A percentile compares a stretch with the other conserved stretches of the same genome.
phyloP scores from a whole-genome alignment of 2,113 vertebrate genomes.

The Strix uralensis region DNA sequence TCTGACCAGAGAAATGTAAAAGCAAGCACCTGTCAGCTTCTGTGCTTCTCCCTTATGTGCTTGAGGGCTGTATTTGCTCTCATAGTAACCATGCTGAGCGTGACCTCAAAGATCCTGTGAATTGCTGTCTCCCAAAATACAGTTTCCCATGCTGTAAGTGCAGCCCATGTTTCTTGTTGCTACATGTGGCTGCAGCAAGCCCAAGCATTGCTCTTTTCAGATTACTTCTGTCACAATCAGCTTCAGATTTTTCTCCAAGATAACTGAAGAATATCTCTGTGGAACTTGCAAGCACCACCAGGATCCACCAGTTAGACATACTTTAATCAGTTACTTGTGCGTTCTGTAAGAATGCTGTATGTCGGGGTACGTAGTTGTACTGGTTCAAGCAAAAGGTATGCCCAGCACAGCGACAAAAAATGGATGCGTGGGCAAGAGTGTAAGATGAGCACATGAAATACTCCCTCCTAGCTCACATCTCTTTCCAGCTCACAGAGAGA shows the following conservation, averaged over 20 bases:
- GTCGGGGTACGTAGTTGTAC: not conserved
- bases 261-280: not conserved
- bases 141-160: not conserved
- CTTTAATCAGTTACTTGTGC: not conserved
- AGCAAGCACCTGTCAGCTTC: not conserved
- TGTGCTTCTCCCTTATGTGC: not conserved
- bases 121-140: not conserved
- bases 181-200: not conserved
- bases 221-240: not conserved
- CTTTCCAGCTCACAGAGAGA: not conserved
- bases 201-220: not conserved
- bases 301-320: not conserved
- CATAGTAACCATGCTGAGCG: not conserved
- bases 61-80: not conserved
- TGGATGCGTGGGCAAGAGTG: not conserved
- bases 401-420: not conserved
- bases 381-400: not conserved
- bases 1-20: not conserved
- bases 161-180: not conserved
- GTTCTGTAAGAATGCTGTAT: not conserved
- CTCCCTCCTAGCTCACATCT: not conserved
- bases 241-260: not conserved
- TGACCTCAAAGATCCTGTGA: not conserved
- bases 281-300: not conserved
- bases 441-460: not conserved